phyloP scores from a whole-genome alignment of 2,888 invertebrate species.

The Hymenopus coronatus region DNA sequence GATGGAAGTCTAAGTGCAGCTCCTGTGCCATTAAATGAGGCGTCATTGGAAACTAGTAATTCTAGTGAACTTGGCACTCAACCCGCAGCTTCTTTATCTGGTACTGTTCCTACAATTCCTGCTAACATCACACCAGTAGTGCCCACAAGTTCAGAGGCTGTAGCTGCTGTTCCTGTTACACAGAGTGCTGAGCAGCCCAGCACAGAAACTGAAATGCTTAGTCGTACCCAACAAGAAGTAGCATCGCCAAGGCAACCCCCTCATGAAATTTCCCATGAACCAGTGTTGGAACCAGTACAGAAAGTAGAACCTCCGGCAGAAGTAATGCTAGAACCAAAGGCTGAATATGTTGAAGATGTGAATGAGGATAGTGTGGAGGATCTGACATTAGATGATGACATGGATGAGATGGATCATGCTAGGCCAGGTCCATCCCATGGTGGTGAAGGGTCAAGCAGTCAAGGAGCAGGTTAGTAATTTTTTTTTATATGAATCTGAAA shows the following conservation, averaged over 20 bases:
- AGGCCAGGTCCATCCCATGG: slow-evolving; percentile 62
- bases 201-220: not conserved
- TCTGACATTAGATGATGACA: slow-evolving; percentile 74
- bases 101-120: slow-evolving; percentile 41
- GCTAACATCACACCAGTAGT: slow-evolving; percentile 48
- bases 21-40: slow-evolving; percentile 32
- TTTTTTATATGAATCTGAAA: not conserved
- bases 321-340: slow-evolving; percentile 66
- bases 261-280: slow-evolving; percentile 23
- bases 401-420: slow-evolving; percentile 62
- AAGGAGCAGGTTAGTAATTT: slow-evolving; percentile 53
- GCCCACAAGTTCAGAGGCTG: slow-evolving; percentile 28
- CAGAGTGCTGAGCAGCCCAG: not conserved
- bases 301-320: slow-evolving; percentile 31
- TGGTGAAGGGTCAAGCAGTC: slow-evolving; percentile 40
- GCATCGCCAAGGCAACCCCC: slow-evolving; percentile 20
- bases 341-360: slow-evolving; percentile 67
- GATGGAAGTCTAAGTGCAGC: slow-evolving; percentile 31
- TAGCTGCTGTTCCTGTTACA: not conserved
- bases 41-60: slow-evolving; percentile 37
- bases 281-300: slow-evolving; percentile 25
- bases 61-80: slow-evolving; percentile 39
- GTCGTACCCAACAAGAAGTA: slow-evolving; percentile 5
- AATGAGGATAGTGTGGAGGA: slow-evolving; percentile 79
- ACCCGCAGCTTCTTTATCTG: slow-evolving; percentile 41